A percentile compares a stretch with the other conserved stretches of the same genome.
These are phyloP conservation scores for Ornithorhynchus anatinus DNA, from an alignment of 2,113 vertebrate genomes.

Conservation along the genomic window DNA sequence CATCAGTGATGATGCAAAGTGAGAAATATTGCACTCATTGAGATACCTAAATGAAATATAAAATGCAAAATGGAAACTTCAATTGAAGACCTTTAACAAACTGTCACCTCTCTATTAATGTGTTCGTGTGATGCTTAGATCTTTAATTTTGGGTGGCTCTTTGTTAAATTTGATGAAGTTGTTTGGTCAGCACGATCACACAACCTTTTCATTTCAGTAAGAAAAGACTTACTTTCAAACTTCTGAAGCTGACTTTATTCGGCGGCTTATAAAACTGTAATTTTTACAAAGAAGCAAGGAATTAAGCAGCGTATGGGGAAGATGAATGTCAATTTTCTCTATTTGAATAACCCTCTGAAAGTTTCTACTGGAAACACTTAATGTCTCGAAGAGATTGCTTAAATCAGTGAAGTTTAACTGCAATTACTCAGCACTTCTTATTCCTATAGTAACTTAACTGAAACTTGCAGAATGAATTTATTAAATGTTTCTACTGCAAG, in stretches of 20 bases:
- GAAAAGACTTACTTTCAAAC: neutral
- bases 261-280: neutral
- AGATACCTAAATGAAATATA: too few species aligned
- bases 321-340: neutral
- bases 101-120: too few species aligned
- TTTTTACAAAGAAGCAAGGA: neutral
- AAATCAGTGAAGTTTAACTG: neutral
- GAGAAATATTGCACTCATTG: too few species aligned
- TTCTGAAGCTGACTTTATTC: neutral
- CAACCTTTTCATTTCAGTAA: too few species aligned
- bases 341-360: neutral
- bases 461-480: neutral
- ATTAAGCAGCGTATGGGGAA: neutral
- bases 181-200: too few species aligned
- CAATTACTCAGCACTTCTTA: neutral
- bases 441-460: neutral
- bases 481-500: neutral
- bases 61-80: too few species aligned
- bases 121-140: too few species aligned
- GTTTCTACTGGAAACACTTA: neutral
- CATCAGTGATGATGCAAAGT: neutral
- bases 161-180: too few species aligned
- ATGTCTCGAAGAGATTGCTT: neutral
- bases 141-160: too few species aligned
- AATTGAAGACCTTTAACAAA: too few species aligned